Evolutionary conservation across 1,140 invertebrate genomes (phyloP), one percentile per base, ranked within the genome.

Genomic region (Piezodorus guildinii): DNA sequence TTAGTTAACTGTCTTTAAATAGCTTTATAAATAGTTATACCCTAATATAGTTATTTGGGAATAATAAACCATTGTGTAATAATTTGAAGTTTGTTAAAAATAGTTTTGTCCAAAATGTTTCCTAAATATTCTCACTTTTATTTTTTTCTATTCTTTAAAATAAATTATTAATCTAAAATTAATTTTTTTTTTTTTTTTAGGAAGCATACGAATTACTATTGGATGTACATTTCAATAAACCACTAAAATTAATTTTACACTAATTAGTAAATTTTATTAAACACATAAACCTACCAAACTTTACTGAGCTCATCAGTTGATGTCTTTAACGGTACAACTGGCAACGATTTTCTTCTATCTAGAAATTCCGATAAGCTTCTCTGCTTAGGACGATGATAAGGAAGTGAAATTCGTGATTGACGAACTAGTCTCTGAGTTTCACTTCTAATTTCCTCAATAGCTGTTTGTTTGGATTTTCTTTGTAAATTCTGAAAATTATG

Each of bases 331-430:
- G 74, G 71, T 44, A 75, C 66, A 39, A 72, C 69, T 49, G 72
- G 71, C 44, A 72, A 67, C 17, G 65, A 58, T 61, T 70, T 71
- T 21, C 73, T 71, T 67, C 77, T 68, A 64, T 76, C 74, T 0
- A 89, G 78, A 79, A 81, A 91, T 75, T 89, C 88, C 71, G 84
- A 78, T 4, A 91, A 73, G 17, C 80, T 82, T 49, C 83, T 76
- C 67, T 86, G 81, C 69, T 85, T 86, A 19, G 89, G 88, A 68
- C 78, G 79, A 73, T 91, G 87, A 75, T 91, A 91, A 1, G 89
- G 88, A 15, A 91, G 71, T 51, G 80, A 81, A 49, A 90, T 75
- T 64, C 78, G 71, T 49, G 81, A 80, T 74, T 90, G 86, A 70
- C 87, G 74, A 2, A 86, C 67, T 74, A 87, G 80, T 43, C 86